Percentiles rank a stretch among this genome's conserved stretches.
phyloP scores from a whole-genome alignment of 1,140 invertebrate species.

The Zaprionus nigranus region DNA sequence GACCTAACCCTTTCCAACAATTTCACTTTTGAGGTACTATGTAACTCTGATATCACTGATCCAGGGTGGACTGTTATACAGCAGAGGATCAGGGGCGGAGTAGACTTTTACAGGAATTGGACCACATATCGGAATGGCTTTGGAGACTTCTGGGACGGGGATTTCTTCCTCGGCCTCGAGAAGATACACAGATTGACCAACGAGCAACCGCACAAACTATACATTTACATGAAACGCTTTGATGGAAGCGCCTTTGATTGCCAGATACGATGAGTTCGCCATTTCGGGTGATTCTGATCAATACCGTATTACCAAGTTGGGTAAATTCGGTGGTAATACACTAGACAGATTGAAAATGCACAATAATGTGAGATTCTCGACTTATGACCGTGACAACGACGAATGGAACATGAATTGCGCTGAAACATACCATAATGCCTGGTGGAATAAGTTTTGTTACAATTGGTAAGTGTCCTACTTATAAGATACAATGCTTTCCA shows the following conservation, averaged over 20 bases:
- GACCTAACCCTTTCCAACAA: neutral
- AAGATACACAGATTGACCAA: neutral
- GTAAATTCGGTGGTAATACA: neutral
- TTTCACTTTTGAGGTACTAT: neutral
- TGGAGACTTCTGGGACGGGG: neutral
- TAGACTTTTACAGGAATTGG: neutral
- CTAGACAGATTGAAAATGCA: neutral
- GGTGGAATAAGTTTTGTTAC: neutral
- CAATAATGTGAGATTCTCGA: neutral
- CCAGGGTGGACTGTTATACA: neutral
- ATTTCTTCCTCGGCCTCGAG: neutral
- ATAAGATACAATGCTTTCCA: neutral
- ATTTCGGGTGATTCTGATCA: neutral
- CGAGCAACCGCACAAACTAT: neutral
- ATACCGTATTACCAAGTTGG: neutral
- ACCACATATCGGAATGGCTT: neutral
- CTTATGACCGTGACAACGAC: neutral
- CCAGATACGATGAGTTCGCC: neutral
- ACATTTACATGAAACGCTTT: neutral
- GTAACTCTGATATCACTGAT: neutral
- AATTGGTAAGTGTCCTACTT: neutral
- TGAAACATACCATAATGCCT: neutral
- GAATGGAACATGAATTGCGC: neutral
- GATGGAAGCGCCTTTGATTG: neutral
- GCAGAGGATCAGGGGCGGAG: neutral